A percentile compares a stretch with the other conserved stretches of the same genome.
Evolutionary conservation across 2,888 invertebrate species (phyloP).

Genomic region (Micoletzkya japonica): DNA sequence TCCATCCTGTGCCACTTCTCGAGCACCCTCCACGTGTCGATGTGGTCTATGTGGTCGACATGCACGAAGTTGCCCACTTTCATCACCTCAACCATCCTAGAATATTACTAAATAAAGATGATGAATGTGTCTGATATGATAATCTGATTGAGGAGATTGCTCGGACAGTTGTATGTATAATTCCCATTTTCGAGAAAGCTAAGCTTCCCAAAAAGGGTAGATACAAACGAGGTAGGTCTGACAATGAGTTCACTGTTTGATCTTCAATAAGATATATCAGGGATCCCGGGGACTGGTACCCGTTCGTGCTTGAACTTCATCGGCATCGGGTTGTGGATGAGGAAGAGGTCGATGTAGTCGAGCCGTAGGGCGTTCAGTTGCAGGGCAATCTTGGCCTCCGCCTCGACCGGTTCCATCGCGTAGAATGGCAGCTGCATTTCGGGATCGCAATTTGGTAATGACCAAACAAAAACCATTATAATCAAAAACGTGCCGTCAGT

Average conservation of each 20-base stretch:
- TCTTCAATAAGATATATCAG: not conserved
- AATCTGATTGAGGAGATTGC: too few species aligned
- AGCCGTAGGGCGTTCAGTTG: conserved; percentile 48
- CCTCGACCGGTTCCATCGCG: conserved; percentile 44
- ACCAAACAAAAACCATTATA: not conserved
- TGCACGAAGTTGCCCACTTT: too few species aligned
- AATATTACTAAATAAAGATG: too few species aligned
- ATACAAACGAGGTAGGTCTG: too few species aligned
- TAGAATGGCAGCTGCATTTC: conserved; percentile 42
- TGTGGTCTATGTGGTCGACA: conserved; percentile 36
- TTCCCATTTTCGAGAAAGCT: too few species aligned
- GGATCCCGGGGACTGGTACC: not conserved
- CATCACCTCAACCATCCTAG: too few species aligned
- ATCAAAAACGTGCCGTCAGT: not conserved
- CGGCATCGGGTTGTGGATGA: conserved; percentile 49
- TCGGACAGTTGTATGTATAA: too few species aligned
- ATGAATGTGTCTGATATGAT: too few species aligned
- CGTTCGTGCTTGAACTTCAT: conserved; percentile 20
- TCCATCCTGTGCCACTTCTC: conserved; percentile 47
- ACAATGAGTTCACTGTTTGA: too few species aligned
- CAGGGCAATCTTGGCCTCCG: conserved; percentile 32
- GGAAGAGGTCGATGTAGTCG: conserved; percentile 50
- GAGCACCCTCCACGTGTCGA: conserved; percentile 54
- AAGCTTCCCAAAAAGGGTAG: not conserved
- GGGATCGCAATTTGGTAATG: not conserved